phyloP scores from a whole-genome alignment of 1,140 invertebrate species.

The Hetaerina americana region DNA sequence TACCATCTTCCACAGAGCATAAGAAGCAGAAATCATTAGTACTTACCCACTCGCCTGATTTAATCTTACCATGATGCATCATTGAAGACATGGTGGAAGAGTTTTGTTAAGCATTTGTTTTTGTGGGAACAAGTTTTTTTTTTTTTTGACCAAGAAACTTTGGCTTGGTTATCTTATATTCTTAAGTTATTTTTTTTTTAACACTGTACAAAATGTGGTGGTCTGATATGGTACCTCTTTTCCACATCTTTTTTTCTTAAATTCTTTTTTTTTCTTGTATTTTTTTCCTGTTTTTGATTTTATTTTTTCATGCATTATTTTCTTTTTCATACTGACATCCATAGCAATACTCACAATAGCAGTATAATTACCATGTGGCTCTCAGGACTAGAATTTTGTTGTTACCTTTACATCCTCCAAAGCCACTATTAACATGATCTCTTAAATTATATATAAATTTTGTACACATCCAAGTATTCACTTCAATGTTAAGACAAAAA shows the following conservation, averaged over 20 bases:
- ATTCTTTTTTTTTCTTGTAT: neutral
- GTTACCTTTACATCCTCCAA: neutral
- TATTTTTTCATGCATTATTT: neutral
- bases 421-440: neutral
- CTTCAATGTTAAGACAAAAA: neutral
- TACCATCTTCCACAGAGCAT: too few relatives aligned
- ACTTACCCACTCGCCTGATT: too few relatives aligned
- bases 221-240: neutral
- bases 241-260: neutral
- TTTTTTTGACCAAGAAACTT: too few relatives aligned
- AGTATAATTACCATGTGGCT: neutral
- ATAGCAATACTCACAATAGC: neutral
- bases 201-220: neutral
- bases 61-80: too few relatives aligned
- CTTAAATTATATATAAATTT: neutral
- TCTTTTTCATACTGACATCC: neutral
- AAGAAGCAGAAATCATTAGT: too few relatives aligned
- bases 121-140: too few relatives aligned
- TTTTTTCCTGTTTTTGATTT: neutral
- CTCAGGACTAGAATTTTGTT: neutral
- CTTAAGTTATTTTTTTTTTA: conserved; percentile 1
- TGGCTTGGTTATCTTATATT: too few relatives aligned
- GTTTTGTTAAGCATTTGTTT: too few relatives aligned
- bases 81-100: too few relatives aligned
- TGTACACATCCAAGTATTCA: neutral